Evolutionary conservation across 2,113 vertebrate species (phyloP), one percentile per base, ranked within the genome.

Genomic region (Mobula birostris): DNA sequence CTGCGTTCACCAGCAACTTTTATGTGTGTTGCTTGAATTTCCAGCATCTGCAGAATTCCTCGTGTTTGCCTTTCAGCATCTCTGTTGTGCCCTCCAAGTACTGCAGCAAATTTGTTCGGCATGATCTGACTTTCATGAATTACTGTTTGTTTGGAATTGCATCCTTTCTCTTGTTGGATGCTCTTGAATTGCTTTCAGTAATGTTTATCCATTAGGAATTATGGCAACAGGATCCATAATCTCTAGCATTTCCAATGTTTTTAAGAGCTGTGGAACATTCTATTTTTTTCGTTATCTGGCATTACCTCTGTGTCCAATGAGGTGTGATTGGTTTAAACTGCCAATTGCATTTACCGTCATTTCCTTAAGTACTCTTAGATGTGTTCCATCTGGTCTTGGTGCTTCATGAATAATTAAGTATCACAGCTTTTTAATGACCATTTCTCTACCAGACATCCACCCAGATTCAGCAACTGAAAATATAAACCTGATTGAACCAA

Each of bases 401-500:
- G n/a, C 85, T 90, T 90, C 29, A 90, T 88, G 85, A 88, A 88
- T 90, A 90, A 66, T 90, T 90, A 90, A 90, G n/a, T 66, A n/a
- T 66, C 61, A 32, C 61, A 66, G 85, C 7, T 68, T 68, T 66
- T 90, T 90, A 90, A 90, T 66, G 85, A 32, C 61, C 85, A 90
- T 90, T 90, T 90, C 29, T 66, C 61, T 66, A 32, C 85, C 85
- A 90, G 61, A 15, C 61, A 68, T 87, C 14, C 63, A 90, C 14
- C 32, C n/a, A 32, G n/a, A 88, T 90, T 68, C 85, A 66, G 61
- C 83, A n/a, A 63, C 29, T 61, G 83, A 27, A 88, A 61, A 88
- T 19, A 88, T 63, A 27, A n/a, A n/a, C 58, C 56, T 29, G 24
- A 29, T 5, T n/a, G 9, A 87, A 29, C 56, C 12, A n/a, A 58